Evolutionary conservation across 2,888 invertebrate species (phyloP).

Genomic region (Ceratothoa steindachneri): DNA sequence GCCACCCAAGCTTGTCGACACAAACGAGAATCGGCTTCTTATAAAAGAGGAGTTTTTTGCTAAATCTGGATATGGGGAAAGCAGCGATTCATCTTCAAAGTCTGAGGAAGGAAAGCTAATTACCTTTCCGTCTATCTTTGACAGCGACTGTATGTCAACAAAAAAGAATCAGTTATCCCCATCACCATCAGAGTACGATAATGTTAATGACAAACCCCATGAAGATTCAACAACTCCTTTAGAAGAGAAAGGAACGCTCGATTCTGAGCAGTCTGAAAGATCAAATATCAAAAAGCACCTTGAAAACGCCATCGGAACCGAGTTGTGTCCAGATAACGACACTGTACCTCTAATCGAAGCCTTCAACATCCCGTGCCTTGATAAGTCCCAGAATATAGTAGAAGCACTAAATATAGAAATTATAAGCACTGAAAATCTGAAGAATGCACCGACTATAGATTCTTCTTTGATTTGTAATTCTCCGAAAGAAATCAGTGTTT

Average conservation of each 20-base stretch:
- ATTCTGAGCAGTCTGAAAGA: constrained; percentile 3
- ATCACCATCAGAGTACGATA: neutral
- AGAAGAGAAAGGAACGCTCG: neutral
- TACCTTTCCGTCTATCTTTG: neutral
- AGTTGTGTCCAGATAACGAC: neutral
- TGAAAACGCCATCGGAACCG: neutral
- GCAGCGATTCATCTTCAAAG: constrained; percentile 1
- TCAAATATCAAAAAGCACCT: neutral
- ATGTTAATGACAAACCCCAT: neutral
- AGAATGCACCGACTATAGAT: neutral
- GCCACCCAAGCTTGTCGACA: neutral
- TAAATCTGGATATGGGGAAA: neutral
- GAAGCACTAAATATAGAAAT: neutral
- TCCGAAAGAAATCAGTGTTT: neutral
- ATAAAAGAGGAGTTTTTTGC: neutral
- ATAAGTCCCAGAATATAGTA: neutral
- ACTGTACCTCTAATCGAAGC: neutral
- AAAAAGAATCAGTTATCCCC: neutral
- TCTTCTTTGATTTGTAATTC: neutral
- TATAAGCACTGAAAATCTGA: neutral
- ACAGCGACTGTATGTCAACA: neutral
- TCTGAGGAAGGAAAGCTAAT: constrained; percentile 2
- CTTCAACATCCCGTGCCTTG: neutral
- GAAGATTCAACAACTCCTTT: neutral
- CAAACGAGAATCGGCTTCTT: neutral